These are phyloP conservation scores for Aplocera efformata DNA, from an alignment of 2,888 invertebrate species.

Conservation along the genomic window DNA sequence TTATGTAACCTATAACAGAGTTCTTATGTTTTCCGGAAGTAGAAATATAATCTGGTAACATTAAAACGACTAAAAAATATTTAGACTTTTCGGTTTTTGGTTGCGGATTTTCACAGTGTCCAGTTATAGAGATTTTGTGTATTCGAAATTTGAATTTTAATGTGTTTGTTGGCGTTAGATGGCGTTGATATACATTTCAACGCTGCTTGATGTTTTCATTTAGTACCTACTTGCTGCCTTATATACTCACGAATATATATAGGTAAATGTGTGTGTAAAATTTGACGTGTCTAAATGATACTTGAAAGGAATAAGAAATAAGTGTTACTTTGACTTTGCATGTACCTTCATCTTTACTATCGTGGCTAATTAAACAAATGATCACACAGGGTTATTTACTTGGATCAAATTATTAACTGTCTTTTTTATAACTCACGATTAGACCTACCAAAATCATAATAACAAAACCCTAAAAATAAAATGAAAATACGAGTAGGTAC, in stretches of 20 bases:
- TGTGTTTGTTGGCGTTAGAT: background rate
- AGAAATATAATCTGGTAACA: background rate
- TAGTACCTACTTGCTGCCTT: too few species aligned
- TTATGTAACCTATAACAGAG: background rate
- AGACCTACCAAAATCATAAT: background rate
- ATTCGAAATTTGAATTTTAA: conserved; percentile 9
- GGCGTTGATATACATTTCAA: background rate
- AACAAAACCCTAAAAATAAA: conserved; percentile 19
- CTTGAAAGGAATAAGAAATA: too few species aligned
- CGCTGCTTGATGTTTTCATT: too few species aligned
- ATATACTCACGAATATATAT: too few species aligned
- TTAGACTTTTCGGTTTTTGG: conserved; percentile 8
- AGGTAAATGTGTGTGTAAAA: too few species aligned
- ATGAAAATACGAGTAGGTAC: conserved; percentile 14
- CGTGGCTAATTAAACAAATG: too few species aligned
- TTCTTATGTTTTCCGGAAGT: background rate
- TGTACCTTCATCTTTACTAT: too few species aligned
- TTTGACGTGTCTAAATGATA: too few species aligned
- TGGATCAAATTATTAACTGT: too few species aligned
- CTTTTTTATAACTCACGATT: background rate
- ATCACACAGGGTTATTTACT: too few species aligned
- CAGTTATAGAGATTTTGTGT: conserved; percentile 14
- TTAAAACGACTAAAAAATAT: conserved; percentile 10
- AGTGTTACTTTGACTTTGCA: too few species aligned
- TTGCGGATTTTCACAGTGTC: conserved; percentile 11